A percentile compares a stretch with the other conserved stretches of the same genome.
Conservation (phyloP, 2,113 vertebrate species). For the Cygnus buccinator region DNA sequence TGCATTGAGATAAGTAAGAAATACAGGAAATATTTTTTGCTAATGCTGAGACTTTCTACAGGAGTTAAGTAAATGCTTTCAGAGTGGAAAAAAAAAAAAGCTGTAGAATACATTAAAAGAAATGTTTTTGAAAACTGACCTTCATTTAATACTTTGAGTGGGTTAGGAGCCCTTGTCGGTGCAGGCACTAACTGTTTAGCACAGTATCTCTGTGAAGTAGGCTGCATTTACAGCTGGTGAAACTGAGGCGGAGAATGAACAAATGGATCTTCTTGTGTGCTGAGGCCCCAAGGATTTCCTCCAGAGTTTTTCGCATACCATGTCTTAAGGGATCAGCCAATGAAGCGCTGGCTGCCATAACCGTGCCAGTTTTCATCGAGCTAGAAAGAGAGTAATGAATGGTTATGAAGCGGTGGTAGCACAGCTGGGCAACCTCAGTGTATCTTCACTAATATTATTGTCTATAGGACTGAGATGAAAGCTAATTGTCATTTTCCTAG, state of each 20-base stretch:
- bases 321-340: neutral
- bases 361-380: neutral
- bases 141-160: neutral
- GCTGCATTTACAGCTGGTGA: neutral
- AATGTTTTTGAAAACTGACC: neutral
- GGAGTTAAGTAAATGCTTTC: neutral
- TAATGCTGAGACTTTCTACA: neutral
- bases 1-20: neutral
- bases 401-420: neutral
- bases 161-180: neutral
- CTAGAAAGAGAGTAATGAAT: neutral
- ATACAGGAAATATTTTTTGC: neutral
- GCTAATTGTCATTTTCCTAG: neutral
- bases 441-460: neutral
- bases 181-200: neutral
- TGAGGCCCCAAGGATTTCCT: neutral
- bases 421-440: fast-evolving
- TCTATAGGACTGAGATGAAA: neutral
- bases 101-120: neutral
- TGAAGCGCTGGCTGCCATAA: neutral
- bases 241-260: neutral
- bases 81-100: neutral
- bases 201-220: neutral
- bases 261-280: neutral
- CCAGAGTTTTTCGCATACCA: neutral